A percentile compares a stretch with the other conserved stretches of the same genome.
Conservation (phyloP, 2,888 invertebrate species). For the Ochropleura leucogaster region DNA sequence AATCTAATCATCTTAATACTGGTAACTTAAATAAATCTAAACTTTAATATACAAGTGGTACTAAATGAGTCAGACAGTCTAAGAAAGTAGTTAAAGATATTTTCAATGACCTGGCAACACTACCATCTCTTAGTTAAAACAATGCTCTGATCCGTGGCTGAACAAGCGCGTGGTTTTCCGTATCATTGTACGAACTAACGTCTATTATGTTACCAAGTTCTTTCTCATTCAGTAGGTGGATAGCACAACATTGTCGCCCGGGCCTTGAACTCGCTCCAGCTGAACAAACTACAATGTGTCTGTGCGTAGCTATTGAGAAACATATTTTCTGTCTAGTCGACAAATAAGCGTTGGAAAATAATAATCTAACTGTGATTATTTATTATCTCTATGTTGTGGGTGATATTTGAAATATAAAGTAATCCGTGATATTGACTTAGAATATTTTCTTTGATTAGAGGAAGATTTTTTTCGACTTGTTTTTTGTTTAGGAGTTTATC, state of each 20-base stretch:
- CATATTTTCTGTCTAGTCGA: conserved; percentile 67
- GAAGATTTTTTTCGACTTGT: neutral
- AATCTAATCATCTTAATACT: neutral
- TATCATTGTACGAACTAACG: conserved; percentile 56
- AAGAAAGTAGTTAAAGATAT: conserved; percentile 1
- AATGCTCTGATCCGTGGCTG: conserved; percentile 26
- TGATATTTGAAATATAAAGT: neutral
- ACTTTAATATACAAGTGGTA: neutral
- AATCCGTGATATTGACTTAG: neutral
- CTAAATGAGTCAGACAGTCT: neutral
- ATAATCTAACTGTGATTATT: conserved; percentile 51
- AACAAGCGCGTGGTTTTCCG: conserved; percentile 44
- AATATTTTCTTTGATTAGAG: neutral
- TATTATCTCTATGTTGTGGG: conserved; percentile 12
- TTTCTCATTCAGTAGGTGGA: conserved; percentile 70
- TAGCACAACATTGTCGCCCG: conserved; percentile 74
- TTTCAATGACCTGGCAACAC: conserved; percentile 31
- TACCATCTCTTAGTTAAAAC: conserved; percentile 25
- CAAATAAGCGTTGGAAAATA: conserved; percentile 53
- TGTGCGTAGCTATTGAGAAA: conserved; percentile 68
- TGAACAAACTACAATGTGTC: conserved; percentile 78
- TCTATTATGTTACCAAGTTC: conserved; percentile 70
- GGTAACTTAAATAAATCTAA: neutral
- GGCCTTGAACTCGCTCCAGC: conserved; percentile 87
- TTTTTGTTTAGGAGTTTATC: neutral